Evolutionary conservation across 2,888 invertebrate genomes (phyloP), one percentile per base, ranked within the genome.

Genomic region (Scaptomyza tumidula): DNA sequence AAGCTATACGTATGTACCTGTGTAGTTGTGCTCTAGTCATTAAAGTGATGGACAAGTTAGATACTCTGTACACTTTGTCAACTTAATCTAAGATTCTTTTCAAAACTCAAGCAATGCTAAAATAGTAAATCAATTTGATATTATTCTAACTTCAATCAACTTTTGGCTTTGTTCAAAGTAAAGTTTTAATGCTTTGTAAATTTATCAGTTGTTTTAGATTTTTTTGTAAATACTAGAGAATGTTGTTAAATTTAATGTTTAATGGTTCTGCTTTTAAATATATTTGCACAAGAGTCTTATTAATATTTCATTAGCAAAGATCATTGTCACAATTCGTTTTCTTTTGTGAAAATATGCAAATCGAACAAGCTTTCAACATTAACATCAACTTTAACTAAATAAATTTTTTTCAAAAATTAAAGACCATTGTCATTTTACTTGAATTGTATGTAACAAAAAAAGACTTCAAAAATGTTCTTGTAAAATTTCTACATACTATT

Each of bases 41-140:
- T 1, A 7, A 27, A 39, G 11, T 16, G 14, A 41, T 41, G 6
- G 9, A 41, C 11, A 11, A 13, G 1, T 29, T 11, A 37, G 16
- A 54, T 66, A 66, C 54, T n/a, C 37, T 55, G 43, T n/a, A 27
- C 10, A 6, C 41, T 3, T 41, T 6, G 9, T 3, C 14, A 39
- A 14, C 4, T 9, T 9, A 3, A 9, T 9, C 9, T 16, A 3
- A 9, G 39, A 5, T 16, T 16, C 5, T 41, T 41, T 41, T 16
- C 1, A 1, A 10, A 39, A 11, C 1, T 7, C 1, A 1, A 13
- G 0, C 13, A 33, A 13, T 16, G 13, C 0, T 13, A 31, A 16
- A 31, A 16, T 31, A 16, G 19, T 19, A 10, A 33, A 19, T 33
- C 6, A 19, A 13, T 46, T 10, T 1, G 2, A 39, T 14, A n/a